Evolutionary conservation across 2,113 vertebrate species (phyloP).

Genomic region (Anarrhichthys ocellatus): DNA sequence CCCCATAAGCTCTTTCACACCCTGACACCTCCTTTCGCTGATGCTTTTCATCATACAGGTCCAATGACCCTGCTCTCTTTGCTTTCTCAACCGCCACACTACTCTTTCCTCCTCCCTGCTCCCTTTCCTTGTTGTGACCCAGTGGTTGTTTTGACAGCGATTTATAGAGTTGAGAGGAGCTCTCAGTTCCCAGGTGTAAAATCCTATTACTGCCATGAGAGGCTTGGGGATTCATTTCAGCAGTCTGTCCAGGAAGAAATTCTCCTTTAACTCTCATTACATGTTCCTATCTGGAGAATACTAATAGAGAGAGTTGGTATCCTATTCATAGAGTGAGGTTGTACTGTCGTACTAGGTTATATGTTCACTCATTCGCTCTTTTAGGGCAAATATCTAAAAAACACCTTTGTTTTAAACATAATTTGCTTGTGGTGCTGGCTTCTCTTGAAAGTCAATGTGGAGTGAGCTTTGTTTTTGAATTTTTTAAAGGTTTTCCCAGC

Average conservation of each 20-base stretch:
- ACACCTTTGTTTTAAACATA: background rate
- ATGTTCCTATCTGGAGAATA: conserved; percentile 43
- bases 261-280: conserved; percentile 52
- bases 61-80: conserved; percentile 22
- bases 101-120: conserved; percentile 27
- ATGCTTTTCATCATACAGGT: conserved; percentile 32
- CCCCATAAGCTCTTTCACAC: conserved; percentile 33
- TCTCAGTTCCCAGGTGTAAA: conserved; percentile 75
- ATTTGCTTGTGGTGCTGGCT: background rate
- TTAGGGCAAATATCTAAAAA: background rate
- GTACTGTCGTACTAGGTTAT: background rate
- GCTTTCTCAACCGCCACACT: conserved; percentile 23
- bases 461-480: conserved; percentile 30
- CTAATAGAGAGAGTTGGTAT: conserved; percentile 38
- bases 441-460: background rate
- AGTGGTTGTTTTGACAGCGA: conserved; percentile 75
- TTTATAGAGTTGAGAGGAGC: conserved; percentile 66
- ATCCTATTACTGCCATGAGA: conserved; percentile 72
- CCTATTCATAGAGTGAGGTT: conserved; percentile 21
- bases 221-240: conserved; percentile 57
- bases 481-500: conserved; percentile 23
- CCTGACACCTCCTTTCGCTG: conserved; percentile 42
- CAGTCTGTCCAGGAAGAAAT: conserved; percentile 54
- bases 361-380: conserved; percentile 18
- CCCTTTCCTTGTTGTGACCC: conserved; percentile 63